Conservation (phyloP, 2,113 vertebrate species). For the Origma solitaria region DNA sequence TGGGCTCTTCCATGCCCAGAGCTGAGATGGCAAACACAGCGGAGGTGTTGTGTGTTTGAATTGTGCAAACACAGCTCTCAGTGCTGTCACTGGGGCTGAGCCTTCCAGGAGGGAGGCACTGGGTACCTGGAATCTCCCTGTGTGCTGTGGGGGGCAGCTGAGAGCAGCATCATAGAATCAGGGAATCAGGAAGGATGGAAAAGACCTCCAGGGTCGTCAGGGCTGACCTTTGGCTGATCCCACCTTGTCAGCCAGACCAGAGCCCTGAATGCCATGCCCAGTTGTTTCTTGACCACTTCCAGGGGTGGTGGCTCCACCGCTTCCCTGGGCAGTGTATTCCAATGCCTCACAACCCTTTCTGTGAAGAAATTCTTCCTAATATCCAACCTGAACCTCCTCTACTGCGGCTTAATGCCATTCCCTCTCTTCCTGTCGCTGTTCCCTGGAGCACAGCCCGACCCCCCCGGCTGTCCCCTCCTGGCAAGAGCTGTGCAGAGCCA, state of each 20-base stretch:
- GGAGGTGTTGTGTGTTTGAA: neutral
- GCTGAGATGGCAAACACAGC: neutral
- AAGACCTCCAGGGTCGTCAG: neutral
- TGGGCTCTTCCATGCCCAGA: neutral
- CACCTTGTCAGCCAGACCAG: rapidly evolving
- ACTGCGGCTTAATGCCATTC: rapidly evolving
- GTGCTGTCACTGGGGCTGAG: neutral
- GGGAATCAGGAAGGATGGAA: rapidly evolving
- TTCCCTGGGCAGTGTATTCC: neutral
- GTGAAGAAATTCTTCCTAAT: neutral
- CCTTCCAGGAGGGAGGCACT: neutral
- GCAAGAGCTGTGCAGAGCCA: neutral
- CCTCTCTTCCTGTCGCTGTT: neutral
- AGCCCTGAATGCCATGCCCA: neutral
- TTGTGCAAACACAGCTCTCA: neutral
- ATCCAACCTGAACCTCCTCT: neutral
- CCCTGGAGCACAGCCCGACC: neutral
- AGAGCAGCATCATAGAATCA: neutral
- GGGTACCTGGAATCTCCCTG: rapidly evolving
- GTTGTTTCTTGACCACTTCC: neutral
- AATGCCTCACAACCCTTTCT: neutral
- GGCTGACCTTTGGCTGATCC: neutral
- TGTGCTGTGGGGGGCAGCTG: neutral
- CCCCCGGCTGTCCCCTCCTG: neutral
- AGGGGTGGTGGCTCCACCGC: neutral